Evolutionary conservation across 2,797 vertebrate genomes (phyloP).

Genomic region (Steatocranus sp.): DNA sequence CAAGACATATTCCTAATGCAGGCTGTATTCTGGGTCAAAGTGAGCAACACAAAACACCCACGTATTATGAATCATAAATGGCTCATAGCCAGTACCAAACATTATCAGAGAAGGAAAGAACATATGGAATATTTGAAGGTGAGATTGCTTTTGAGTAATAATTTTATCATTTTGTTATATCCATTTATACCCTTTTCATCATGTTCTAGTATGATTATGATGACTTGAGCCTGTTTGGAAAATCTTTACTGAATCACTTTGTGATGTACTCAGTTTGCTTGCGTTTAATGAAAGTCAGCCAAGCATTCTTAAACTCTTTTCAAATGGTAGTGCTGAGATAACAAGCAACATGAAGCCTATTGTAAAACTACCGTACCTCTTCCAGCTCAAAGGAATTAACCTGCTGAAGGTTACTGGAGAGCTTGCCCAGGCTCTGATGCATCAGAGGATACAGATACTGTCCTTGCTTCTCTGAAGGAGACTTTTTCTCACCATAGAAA

Average conservation of each 20-base stretch:
- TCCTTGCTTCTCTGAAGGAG: background rate
- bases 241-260: background rate
- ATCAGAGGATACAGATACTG: slow-evolving; percentile 47
- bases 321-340: background rate
- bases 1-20: background rate
- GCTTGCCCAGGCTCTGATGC: background rate
- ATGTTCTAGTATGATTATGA: background rate
- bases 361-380: slow-evolving; percentile 64
- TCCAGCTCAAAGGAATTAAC: slow-evolving; percentile 79
- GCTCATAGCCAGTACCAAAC: rapidly evolving
- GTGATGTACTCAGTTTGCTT: rapidly evolving
- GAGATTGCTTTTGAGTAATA: background rate
- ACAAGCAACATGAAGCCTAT: background rate
- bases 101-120: background rate
- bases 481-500: background rate
- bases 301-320: background rate
- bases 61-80: background rate
- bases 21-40: background rate
- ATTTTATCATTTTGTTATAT: rapidly evolving
- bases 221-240: background rate
- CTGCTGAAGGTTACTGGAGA: slow-evolving; percentile 32
- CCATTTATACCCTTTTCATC: background rate
- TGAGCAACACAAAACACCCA: background rate
- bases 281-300: background rate
- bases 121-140: background rate